phyloP scores from a whole-genome alignment of 2,797 vertebrate genomes.

The Neosalanx taihuensis region DNA sequence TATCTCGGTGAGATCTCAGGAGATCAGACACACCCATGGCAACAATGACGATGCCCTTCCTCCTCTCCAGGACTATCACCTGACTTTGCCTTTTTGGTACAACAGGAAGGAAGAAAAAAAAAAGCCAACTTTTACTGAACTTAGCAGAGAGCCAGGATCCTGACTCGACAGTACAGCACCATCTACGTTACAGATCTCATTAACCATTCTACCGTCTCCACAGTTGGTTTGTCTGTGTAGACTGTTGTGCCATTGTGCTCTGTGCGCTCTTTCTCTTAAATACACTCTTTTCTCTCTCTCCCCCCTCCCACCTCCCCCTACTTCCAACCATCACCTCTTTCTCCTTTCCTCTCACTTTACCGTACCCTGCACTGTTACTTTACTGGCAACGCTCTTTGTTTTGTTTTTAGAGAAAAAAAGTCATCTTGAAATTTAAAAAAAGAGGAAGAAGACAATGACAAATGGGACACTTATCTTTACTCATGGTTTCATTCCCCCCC shows the following conservation, averaged over 20 bases:
- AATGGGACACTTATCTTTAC: slow-evolving; percentile 45
- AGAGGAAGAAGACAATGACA: slow-evolving; percentile 39
- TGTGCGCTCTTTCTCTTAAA: slow-evolving; percentile 53
- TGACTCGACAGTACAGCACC: slow-evolving; percentile 51
- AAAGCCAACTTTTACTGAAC: slow-evolving; percentile 60
- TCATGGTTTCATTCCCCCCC: slow-evolving; percentile 32
- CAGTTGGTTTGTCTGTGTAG: slow-evolving; percentile 67
- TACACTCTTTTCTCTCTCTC: slow-evolving; percentile 27
- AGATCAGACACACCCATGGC: slow-evolving; percentile 22
- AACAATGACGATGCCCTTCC: slow-evolving; percentile 11
- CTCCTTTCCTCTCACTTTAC: slow-evolving; percentile 12
- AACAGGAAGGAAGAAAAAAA: slow-evolving; percentile 30
- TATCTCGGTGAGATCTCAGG: slow-evolving; percentile 31
- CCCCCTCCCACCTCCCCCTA: slow-evolving; percentile 16
- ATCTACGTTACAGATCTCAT: slow-evolving; percentile 62
- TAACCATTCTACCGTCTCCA: slow-evolving; percentile 62
- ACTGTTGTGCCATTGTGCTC: slow-evolving; percentile 70
- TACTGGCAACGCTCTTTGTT: slow-evolving; percentile 36
- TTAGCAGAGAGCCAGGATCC: slow-evolving; percentile 47
- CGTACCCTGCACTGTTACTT: slow-evolving; percentile 38
- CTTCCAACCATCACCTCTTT: slow-evolving; percentile 23
- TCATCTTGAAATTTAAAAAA: slow-evolving; percentile 52
- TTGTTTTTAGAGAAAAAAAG: slow-evolving; percentile 49
- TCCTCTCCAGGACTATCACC: slow-evolving; percentile 41
- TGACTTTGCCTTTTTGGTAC: slow-evolving; percentile 53